Percentiles rank a stretch among this genome's conserved stretches.
These are phyloP conservation scores for Ernsta delagoae DNA, from an alignment of 2,888 invertebrate genomes.

Conservation along the genomic window DNA sequence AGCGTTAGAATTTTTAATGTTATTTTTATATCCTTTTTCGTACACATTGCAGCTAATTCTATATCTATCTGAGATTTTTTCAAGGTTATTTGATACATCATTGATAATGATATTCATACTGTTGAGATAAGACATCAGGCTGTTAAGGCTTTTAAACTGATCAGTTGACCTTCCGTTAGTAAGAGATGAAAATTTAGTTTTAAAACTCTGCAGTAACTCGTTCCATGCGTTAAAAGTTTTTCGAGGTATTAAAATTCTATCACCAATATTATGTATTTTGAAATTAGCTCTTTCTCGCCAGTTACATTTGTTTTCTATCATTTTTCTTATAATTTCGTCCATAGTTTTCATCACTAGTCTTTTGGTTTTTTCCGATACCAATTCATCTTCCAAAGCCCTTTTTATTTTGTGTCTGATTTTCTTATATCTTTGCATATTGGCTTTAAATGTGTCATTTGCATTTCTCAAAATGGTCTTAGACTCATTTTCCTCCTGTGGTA, in stretches of 20 bases:
- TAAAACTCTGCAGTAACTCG: conserved; percentile 50
- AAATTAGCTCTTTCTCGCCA: conserved; percentile 13
- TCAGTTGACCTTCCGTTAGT: background rate
- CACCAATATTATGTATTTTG: background rate
- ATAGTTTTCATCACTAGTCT: conserved; percentile 55
- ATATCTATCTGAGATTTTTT: conserved; percentile 48
- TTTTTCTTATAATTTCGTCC: conserved; percentile 57
- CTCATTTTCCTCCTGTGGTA: conserved; percentile 43
- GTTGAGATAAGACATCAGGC: conserved; percentile 10
- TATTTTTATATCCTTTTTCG: conserved; percentile 33
- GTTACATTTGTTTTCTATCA: conserved; percentile 56
- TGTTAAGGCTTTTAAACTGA: background rate
- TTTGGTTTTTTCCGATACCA: conserved; percentile 55
- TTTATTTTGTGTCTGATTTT: conserved; percentile 56
- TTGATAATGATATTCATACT: conserved; percentile 29
- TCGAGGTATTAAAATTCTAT: conserved; percentile 14
- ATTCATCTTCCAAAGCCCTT: conserved; percentile 54
- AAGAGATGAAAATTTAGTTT: conserved; percentile 40
- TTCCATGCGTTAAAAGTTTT: conserved; percentile 43
- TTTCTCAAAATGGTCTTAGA: conserved; percentile 20
- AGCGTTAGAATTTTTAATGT: background rate
- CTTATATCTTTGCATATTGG: conserved; percentile 56
- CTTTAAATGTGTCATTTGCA: conserved; percentile 43
- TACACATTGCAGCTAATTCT: conserved; percentile 51
- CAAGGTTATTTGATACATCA: conserved; percentile 48